A percentile compares a stretch with the other conserved stretches of the same genome.
phyloP scores from a whole-genome alignment of 2,797 vertebrate species.

The Bufotes viridis region DNA sequence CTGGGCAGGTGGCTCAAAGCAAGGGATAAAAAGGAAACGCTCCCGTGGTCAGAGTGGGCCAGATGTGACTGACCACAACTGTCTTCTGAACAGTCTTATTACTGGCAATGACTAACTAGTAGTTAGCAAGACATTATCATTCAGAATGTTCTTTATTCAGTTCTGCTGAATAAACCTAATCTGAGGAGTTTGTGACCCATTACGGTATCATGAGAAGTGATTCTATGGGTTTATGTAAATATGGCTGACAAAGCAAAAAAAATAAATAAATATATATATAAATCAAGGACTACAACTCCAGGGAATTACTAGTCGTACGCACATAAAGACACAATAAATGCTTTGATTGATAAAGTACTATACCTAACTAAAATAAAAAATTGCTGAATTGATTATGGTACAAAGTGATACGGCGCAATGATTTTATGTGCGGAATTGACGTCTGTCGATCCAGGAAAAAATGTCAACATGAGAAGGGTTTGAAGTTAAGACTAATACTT shows the following conservation, averaged over 20 bases:
- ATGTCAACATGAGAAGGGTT: slow-evolving; percentile 17
- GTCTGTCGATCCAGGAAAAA: background rate
- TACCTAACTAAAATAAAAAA: background rate
- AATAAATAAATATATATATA: background rate
- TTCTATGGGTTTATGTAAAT: background rate
- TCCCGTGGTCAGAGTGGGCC: slow-evolving; percentile 46
- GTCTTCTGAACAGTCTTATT: slow-evolving; percentile 13
- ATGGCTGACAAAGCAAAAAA: background rate
- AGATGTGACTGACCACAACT: slow-evolving; percentile 52
- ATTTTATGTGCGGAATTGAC: background rate
- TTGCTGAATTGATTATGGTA: background rate
- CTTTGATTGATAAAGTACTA: background rate
- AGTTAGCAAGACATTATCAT: slow-evolving; percentile 9
- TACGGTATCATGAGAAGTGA: background rate
- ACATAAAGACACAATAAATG: no score
- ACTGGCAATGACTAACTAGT: slow-evolving; percentile 37
- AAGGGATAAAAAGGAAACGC: slow-evolving; percentile 44
- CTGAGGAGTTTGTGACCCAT: background rate
- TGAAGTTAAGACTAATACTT: slow-evolving; percentile 26
- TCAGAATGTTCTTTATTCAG: background rate
- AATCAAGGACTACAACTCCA: background rate
- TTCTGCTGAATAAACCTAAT: background rate
- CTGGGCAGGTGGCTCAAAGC: slow-evolving; percentile 50
- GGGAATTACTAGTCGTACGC: no score
- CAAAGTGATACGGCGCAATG: background rate